These are phyloP conservation scores for Lanius collurio DNA, from an alignment of 2,113 vertebrate species.

Conservation along the genomic window DNA sequence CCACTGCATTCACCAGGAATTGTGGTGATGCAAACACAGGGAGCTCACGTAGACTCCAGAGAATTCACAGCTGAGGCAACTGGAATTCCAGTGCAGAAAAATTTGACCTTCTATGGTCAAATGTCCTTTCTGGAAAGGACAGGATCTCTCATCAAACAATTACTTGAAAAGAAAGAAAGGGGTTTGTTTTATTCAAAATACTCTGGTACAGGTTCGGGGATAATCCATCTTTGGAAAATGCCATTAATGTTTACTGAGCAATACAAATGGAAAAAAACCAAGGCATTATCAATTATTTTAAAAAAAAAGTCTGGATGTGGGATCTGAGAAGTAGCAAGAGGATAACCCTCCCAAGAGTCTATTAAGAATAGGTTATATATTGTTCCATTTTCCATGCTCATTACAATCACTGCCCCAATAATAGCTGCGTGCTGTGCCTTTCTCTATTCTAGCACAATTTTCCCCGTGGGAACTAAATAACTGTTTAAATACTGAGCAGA, in stretches of 20 bases:
- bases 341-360: conserved; percentile 50
- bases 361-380: conserved; percentile 44
- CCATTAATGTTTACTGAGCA: neutral
- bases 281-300: neutral
- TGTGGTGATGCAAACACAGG: neutral
- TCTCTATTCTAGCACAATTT: conserved; percentile 35
- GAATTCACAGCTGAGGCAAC: neutral
- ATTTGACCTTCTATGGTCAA: neutral
- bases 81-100: neutral
- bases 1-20: no score
- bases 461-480: conserved; percentile 15
- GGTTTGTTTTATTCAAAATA: neutral
- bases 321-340: neutral
- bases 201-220: neutral
- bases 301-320: neutral
- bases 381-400: conserved; percentile 60
- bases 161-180: neutral
- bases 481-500: conserved; percentile 51
- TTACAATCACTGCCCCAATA: conserved; percentile 54
- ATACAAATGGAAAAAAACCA: neutral
- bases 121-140: neutral
- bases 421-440: conserved; percentile 20
- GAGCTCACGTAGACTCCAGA: neutral
- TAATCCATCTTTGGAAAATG: neutral
- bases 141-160: neutral